phyloP scores from a whole-genome alignment of 2,797 vertebrate species.

The Octomys mimax region DNA sequence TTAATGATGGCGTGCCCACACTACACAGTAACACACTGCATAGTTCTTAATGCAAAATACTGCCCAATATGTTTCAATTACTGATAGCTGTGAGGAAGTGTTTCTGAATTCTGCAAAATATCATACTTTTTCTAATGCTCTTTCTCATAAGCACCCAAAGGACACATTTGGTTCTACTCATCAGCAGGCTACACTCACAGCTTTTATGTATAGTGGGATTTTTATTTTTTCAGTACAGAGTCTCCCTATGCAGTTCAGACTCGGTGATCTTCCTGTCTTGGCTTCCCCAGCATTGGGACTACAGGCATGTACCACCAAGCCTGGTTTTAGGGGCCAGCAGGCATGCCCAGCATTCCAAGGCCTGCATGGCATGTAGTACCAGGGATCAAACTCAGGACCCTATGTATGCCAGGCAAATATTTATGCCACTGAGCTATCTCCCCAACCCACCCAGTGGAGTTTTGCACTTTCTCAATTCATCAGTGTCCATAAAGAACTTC shows the following conservation, averaged over 20 bases:
- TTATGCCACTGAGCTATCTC: too few species aligned
- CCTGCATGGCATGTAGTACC: too few species aligned
- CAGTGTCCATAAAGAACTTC: not conserved
- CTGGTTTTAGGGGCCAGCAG: too few species aligned
- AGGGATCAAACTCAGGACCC: too few species aligned
- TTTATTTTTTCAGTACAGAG: too few species aligned
- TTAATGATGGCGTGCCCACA: not conserved
- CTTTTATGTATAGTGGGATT: not conserved
- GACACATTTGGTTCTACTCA: not conserved
- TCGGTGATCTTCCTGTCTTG: too few species aligned
- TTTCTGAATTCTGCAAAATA: not conserved
- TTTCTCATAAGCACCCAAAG: not conserved
- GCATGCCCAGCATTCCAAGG: too few species aligned
- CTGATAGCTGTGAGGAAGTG: not conserved
- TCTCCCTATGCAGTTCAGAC: too few species aligned
- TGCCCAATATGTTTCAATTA: not conserved
- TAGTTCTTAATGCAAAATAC: not conserved
- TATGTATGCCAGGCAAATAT: too few species aligned
- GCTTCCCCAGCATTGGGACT: too few species aligned
- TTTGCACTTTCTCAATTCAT: not conserved
- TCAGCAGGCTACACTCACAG: not conserved
- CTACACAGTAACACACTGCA: not conserved
- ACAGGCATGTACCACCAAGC: too few species aligned
- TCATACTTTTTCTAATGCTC: not conserved
- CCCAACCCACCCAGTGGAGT: not conserved